These are phyloP conservation scores for Thereva unica DNA, from an alignment of 2,888 invertebrate genomes.

Conservation along the genomic window DNA sequence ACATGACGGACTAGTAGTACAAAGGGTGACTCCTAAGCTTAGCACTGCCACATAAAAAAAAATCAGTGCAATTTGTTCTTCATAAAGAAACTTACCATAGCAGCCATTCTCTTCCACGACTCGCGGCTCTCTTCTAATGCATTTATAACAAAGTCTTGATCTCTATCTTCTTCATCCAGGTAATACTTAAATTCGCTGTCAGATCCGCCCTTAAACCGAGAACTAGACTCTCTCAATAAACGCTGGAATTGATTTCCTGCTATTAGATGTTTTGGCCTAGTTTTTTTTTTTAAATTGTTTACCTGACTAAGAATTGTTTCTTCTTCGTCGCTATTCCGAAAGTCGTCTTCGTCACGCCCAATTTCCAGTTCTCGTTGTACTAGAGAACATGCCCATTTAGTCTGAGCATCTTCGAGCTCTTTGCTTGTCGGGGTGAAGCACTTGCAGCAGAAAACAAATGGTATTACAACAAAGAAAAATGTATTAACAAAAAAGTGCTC, in stretches of 20 bases:
- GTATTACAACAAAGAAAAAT: constrained; percentile 47
- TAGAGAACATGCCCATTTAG: constrained; percentile 47
- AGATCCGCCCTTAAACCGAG: background rate
- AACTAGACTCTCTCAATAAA: background rate
- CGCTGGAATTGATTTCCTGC: background rate
- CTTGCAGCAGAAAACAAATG: constrained; percentile 48
- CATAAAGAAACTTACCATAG: background rate
- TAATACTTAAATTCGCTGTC: no score
- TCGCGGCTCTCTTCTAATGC: constrained; percentile 46
- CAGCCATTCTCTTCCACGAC: constrained; percentile 41
- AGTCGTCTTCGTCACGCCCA: background rate
- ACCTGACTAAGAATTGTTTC: constrained; percentile 44
- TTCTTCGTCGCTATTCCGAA: constrained; percentile 39
- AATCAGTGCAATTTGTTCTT: no score
- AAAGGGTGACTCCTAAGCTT: no score
- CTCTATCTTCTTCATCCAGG: constrained; percentile 44
- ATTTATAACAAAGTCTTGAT: constrained; percentile 45
- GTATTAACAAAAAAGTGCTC: constrained; percentile 48
- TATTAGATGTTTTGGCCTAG: background rate
- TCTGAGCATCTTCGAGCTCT: constrained; percentile 44
- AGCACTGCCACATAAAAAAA: no score
- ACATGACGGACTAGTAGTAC: no score
- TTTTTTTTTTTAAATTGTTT: background rate
- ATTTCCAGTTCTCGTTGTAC: constrained; percentile 33
- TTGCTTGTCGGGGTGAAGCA: constrained; percentile 48